phyloP scores from a whole-genome alignment of 2,888 invertebrate genomes.

The Neoascia interrupta region DNA sequence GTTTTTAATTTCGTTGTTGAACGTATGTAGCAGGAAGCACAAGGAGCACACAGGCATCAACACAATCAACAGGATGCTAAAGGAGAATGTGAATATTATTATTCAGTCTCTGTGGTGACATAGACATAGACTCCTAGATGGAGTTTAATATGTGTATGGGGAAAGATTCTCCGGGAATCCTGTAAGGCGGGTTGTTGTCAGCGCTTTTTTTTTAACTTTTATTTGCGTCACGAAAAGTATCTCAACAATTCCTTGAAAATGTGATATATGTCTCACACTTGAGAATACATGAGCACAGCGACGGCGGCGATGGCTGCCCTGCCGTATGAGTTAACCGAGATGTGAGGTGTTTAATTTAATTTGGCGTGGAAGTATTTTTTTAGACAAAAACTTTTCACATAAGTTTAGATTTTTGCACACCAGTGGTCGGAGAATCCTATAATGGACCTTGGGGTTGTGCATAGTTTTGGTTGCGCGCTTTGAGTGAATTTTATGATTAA shows the following conservation, averaged over 20 bases:
- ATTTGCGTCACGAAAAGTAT: constrained; percentile 56
- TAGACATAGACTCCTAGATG: background rate
- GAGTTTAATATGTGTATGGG: background rate
- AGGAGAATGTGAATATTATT: too few species aligned
- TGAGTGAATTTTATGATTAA: constrained; percentile 52
- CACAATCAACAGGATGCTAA: constrained; percentile 58
- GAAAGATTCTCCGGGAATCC: constrained; percentile 10
- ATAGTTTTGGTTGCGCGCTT: constrained; percentile 45
- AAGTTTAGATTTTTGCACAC: constrained; percentile 54
- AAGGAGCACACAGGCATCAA: constrained; percentile 13
- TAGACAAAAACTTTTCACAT: constrained; percentile 51
- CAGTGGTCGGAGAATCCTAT: constrained; percentile 14
- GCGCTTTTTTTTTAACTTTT: constrained; percentile 57
- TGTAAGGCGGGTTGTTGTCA: constrained; percentile 33
- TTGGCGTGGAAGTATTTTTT: constrained; percentile 46
- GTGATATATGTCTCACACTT: constrained; percentile 40
- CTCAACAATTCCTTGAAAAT: constrained; percentile 65
- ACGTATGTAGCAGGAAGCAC: constrained; percentile 40
- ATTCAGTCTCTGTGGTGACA: too few species aligned
- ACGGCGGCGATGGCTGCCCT: background rate
- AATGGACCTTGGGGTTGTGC: constrained; percentile 49
- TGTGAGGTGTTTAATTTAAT: constrained; percentile 59
- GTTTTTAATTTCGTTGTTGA: constrained; percentile 64
- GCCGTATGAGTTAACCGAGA: background rate
- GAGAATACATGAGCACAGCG: background rate